These are phyloP conservation scores for Alviniconcha strummeri DNA, from an alignment of 2,888 invertebrate genomes.

Conservation along the genomic window DNA sequence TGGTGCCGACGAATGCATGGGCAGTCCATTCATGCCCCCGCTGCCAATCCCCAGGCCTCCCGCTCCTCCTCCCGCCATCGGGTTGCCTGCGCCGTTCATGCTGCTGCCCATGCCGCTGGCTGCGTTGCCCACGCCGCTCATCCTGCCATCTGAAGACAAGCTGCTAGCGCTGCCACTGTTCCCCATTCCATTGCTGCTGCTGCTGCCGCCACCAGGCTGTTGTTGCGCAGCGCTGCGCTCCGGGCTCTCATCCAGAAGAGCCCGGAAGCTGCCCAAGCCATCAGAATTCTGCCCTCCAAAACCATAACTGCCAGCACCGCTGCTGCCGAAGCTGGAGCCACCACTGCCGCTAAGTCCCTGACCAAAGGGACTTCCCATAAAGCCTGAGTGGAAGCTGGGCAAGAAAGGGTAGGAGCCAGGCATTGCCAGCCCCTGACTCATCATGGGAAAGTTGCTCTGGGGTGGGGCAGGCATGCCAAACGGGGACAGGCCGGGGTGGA, in stretches of 20 bases:
- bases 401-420: slow-evolving; percentile 39
- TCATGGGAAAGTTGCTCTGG: slow-evolving; percentile 35
- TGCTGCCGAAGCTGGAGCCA: neutral
- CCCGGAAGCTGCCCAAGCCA: slow-evolving; percentile 28
- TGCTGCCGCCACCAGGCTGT: neutral
- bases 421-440: slow-evolving; percentile 41
- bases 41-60: slow-evolving; percentile 1
- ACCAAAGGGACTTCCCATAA: slow-evolving; percentile 30
- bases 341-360: slow-evolving; percentile 5
- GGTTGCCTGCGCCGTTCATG: neutral
- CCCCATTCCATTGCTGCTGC: neutral
- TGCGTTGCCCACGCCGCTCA: neutral
- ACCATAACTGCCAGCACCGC: neutral
- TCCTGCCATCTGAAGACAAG: neutral
- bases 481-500: slow-evolving; percentile 26
- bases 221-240: slow-evolving; percentile 4
- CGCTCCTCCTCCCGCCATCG: neutral
- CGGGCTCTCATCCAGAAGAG: slow-evolving; percentile 23
- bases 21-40: slow-evolving; percentile 14
- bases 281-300: slow-evolving; percentile 7
- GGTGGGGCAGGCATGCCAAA: slow-evolving; percentile 18
- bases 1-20: neutral
- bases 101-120: slow-evolving; percentile 8
- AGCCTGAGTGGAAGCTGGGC: slow-evolving; percentile 32
- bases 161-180: neutral